phyloP scores from a whole-genome alignment of 1,140 invertebrate genomes.

The Caligus rogercresseyi region DNA sequence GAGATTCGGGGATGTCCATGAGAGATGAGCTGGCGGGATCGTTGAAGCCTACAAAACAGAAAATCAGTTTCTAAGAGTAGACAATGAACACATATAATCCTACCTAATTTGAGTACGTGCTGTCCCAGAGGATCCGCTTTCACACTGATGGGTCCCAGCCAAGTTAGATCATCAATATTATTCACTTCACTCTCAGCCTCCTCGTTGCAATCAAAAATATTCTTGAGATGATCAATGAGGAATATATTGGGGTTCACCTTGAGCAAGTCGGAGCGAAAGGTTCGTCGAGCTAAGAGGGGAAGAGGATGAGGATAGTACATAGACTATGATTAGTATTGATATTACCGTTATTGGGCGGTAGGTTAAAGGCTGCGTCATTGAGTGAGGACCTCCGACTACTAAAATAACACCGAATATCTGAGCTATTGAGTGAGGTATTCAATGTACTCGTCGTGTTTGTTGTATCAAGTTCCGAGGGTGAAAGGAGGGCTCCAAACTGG shows the following conservation, averaged over 20 bases:
- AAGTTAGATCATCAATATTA: neutral
- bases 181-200: neutral
- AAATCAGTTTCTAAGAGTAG: no score
- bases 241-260: neutral
- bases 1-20: neutral
- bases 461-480: neutral
- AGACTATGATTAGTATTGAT: neutral
- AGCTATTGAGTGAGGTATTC: neutral
- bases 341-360: neutral
- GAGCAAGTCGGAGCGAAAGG: neutral
- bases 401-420: neutral
- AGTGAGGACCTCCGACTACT: neutral
- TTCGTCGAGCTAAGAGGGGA: neutral
- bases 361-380: neutral
- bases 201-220: neutral
- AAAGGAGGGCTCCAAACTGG: neutral
- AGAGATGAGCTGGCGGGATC: neutral
- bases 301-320: neutral
- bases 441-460: neutral
- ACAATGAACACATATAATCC: no score
- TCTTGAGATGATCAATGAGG: neutral
- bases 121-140: neutral
- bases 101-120: neutral
- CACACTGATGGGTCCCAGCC: neutral
- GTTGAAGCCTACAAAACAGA: neutral